Evolutionary conservation across 2,888 invertebrate genomes (phyloP).

Genomic region (Glyphotaelius pellucidus): DNA sequence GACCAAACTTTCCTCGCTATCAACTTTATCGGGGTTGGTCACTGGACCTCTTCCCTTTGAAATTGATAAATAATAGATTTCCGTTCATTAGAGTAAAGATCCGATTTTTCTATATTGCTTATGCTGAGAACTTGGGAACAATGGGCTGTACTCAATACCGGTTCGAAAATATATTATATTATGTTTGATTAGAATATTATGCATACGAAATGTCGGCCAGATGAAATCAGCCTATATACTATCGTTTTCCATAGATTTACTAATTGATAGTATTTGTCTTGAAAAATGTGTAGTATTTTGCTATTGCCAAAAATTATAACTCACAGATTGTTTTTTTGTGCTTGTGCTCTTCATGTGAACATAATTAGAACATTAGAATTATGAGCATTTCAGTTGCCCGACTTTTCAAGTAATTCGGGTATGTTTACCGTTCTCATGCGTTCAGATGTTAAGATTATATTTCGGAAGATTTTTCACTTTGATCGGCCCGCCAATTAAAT

Average conservation of each 20-base stretch:
- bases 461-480: slow-evolving; percentile 11
- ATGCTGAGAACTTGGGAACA: neutral
- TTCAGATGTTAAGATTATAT: neutral
- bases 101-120: neutral
- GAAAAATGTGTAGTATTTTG: too few species aligned
- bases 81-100: neutral
- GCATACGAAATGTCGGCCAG: neutral
- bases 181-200: too few species aligned
- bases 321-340: neutral
- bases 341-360: neutral
- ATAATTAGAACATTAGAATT: neutral
- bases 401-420: neutral
- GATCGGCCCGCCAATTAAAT: slow-evolving; percentile 23
- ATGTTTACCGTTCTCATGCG: slow-evolving; percentile 24
- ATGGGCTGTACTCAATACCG: too few species aligned
- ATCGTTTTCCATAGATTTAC: neutral
- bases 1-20: neutral
- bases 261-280: too few species aligned
- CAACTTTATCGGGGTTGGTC: too few species aligned
- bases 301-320: neutral
- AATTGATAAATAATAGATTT: neutral
- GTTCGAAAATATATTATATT: too few species aligned
- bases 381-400: neutral
- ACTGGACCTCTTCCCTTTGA: neutral
- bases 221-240: neutral